Percentiles rank a stretch among this genome's conserved stretches.
Evolutionary conservation across 1,140 invertebrate genomes (phyloP).

Genomic region (Chironomus striatipennis): DNA sequence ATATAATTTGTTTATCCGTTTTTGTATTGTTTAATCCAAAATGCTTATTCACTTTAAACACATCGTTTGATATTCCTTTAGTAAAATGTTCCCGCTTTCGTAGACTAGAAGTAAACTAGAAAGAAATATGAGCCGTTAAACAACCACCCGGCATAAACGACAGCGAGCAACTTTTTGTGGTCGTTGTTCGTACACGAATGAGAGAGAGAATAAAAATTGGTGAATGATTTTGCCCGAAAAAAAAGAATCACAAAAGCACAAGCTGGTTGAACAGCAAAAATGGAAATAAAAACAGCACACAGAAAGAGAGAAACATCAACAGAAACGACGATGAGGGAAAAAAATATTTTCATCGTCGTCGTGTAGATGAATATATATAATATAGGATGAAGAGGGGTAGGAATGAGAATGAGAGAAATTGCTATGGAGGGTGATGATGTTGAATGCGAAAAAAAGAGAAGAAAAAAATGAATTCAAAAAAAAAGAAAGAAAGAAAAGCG

Average conservation of each 20-base stretch:
- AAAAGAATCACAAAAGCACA: constrained; percentile 19
- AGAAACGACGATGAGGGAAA: constrained; percentile 23
- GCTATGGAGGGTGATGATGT: constrained; percentile 13
- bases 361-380: background rate
- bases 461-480: background rate
- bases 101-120: background rate
- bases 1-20: too few relatives aligned
- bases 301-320: constrained; percentile 22
- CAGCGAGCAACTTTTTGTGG: constrained; percentile 20
- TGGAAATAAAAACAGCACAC: constrained; percentile 7
- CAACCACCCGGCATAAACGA: constrained; percentile 2
- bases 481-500: background rate
- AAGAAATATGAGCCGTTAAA: background rate
- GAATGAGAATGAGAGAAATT: background rate
- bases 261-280: constrained; percentile 23
- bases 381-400: background rate
- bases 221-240: constrained; percentile 21
- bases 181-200: constrained; percentile 23
- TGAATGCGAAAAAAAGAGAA: background rate
- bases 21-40: background rate
- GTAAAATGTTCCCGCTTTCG: too few relatives aligned
- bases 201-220: constrained; percentile 10
- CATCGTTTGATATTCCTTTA: too few relatives aligned
- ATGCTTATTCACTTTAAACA: background rate
- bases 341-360: background rate